Evolutionary conservation across 2,113 vertebrate species (phyloP), one percentile per base, ranked within the genome.

Genomic region (Odontophorus gujanensis): DNA sequence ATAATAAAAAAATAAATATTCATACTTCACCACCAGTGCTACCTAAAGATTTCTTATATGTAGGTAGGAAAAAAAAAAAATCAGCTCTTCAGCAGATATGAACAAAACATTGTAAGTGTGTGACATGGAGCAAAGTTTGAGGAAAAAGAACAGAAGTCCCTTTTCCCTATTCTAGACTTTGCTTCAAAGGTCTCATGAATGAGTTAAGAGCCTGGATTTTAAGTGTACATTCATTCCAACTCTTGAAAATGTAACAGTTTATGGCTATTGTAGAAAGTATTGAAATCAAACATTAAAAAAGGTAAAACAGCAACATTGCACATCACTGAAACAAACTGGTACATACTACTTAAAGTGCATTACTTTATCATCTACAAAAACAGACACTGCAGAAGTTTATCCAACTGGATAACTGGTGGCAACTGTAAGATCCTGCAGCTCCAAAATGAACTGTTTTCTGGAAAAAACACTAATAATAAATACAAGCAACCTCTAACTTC

Each of bases 321-420:
- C 77, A 77, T 92, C 15, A 67, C 82, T 59, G 74, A 81, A 59
- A 91, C 94, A 90, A 93, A 91, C 57, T 38, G 69, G 66, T 90
- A 87, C 74, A 45, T 92, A 82, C 68, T 71, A 79, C 79, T 92
- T 94, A 96, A 96, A 97, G 96, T 96, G 94, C 97, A 86, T 91
- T 61, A 67, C 83, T 95, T 90, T 66, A 42, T 78, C 75, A 81
- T 43, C 63, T 59, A 68, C 81, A 89, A 78, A 83, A 92, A 85
- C 45, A 83, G 62, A 93, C 34, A 68, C 66, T 0, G 17, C 89
- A 87, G 85, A 80, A 76, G 38, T 75, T 83, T 57, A 76, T 82
- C 58, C 43, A 90, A 62, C 17, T 53, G 30, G 21, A 76, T 53
- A 85, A 85, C 30, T 42, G 76, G 48, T 53, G 32, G 72, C 40